Percentiles rank a stretch among this genome's conserved stretches.
Conservation (phyloP, 2,113 vertebrate species). For the Cercopithecus mona region DNA sequence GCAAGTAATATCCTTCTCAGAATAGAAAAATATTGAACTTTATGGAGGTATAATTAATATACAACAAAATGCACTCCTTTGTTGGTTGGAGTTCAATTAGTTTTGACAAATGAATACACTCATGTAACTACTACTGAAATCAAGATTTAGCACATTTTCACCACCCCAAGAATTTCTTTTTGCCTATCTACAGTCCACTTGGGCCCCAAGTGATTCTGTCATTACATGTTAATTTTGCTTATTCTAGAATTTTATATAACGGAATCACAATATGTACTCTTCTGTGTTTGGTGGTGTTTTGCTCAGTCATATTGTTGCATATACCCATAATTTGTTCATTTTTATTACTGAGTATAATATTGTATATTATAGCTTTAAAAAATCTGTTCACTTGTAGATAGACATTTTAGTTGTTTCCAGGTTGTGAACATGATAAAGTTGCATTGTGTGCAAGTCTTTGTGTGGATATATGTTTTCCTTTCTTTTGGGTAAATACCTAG, state of each 20-base stretch:
- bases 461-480: neutral
- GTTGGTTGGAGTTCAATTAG: neutral
- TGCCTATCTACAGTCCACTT: neutral
- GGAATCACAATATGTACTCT: neutral
- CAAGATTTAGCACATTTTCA: neutral
- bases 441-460: neutral
- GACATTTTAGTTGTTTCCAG: neutral
- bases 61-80: neutral
- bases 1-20: neutral
- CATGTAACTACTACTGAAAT: neutral
- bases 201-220: neutral
- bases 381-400: neutral
- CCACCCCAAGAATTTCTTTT: neutral
- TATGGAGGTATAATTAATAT: neutral
- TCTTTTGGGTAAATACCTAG: neutral
- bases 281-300: neutral
- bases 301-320: neutral
- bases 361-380: neutral
- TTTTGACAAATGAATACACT: neutral
- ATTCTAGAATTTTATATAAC: neutral
- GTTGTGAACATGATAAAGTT: neutral
- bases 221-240: neutral
- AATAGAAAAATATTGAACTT: neutral
- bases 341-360: neutral
- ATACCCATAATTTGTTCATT: neutral